Base-by-base conservation (phyloP, 2,888 invertebrate species). In the Seira ritae region DNA sequence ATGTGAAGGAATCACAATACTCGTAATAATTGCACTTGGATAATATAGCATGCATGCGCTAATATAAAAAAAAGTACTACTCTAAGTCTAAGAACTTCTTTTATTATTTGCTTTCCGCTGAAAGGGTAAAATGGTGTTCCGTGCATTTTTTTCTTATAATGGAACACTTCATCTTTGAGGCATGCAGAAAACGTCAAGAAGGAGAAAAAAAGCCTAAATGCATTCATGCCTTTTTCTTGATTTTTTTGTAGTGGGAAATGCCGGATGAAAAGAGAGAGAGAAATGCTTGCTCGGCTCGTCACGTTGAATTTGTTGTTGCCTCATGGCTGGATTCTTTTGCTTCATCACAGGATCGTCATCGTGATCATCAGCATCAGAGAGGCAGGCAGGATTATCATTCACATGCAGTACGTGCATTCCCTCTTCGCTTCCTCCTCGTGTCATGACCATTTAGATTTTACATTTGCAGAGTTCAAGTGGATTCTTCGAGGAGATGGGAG, bases 251-350 rank as follows among this genome's bases (percentile, higher is more conserved):
- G n/a, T n/a, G n/a, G n/a, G n/a, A n/a, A n/a, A n/a, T n/a, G n/a
- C n/a, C n/a, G n/a, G n/a, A n/a, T n/a, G n/a, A n/a, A n/a, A n/a
- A 60, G 15, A 69, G n/a, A 20, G 46, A 71, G 55, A 55, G 60
- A 60, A 55, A 55, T 55, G 50, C 71, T 19, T 60, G 60, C n/a
- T 60, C 60, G 60, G 72, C 37, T 72, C 71, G 72, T 68, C 73
- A 80, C 62, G 74, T 80, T 60, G 65, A 69, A 80, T n/a, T n/a
- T n/a, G 46, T 73, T 73, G 67, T 80, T 80, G 67, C 80, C 80
- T 73, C 73, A 73, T 74, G 62, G 74, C 70, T 74, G 80, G 74
- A 80, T 74, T 74, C 80, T 50, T 74, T 77, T 55, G 8, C 69
- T 76, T 20, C 69, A 17, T 62, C 19, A 62, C 69, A 3, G 20